A percentile compares a stretch with the other conserved stretches of the same genome.
Evolutionary conservation across 2,113 vertebrate genomes (phyloP).

Genomic region (Alethe castanea): DNA sequence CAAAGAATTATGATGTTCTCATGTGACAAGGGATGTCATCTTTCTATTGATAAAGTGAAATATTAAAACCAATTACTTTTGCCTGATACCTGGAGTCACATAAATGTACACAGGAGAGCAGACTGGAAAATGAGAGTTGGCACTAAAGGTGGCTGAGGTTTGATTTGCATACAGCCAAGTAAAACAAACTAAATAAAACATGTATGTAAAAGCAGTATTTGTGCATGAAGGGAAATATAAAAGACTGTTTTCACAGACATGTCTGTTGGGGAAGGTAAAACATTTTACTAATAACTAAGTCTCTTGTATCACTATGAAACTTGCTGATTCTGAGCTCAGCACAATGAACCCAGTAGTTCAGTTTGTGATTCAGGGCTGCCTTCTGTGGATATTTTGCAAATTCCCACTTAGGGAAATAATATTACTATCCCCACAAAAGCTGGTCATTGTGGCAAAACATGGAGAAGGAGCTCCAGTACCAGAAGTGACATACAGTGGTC

Average conservation of each 20-base stretch:
- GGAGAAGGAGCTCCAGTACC: background rate
- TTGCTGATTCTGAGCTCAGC: background rate
- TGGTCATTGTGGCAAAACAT: background rate
- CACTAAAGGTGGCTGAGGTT: background rate
- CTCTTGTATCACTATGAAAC: background rate
- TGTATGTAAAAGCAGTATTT: background rate
- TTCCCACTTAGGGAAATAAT: background rate
- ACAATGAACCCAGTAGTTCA: background rate
- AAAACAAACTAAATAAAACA: constrained; percentile 30
- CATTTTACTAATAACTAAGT: background rate
- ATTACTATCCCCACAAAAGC: background rate
- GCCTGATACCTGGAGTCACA: background rate
- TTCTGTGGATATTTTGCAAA: background rate
- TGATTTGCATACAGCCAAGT: constrained; percentile 1
- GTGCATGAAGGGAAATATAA: background rate
- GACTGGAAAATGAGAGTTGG: background rate
- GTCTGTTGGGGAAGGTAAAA: background rate
- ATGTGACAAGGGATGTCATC: background rate
- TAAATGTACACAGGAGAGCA: background rate
- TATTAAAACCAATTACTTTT: constrained; percentile 3
- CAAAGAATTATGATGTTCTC: background rate
- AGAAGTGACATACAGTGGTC: background rate
- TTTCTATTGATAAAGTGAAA: constrained; percentile 39
- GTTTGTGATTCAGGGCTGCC: background rate
- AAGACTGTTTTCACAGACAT: background rate